Evolutionary conservation across 2,797 vertebrate genomes (phyloP), one percentile per base, ranked within the genome.

Genomic region (Ctenopoma kingsleyae): DNA sequence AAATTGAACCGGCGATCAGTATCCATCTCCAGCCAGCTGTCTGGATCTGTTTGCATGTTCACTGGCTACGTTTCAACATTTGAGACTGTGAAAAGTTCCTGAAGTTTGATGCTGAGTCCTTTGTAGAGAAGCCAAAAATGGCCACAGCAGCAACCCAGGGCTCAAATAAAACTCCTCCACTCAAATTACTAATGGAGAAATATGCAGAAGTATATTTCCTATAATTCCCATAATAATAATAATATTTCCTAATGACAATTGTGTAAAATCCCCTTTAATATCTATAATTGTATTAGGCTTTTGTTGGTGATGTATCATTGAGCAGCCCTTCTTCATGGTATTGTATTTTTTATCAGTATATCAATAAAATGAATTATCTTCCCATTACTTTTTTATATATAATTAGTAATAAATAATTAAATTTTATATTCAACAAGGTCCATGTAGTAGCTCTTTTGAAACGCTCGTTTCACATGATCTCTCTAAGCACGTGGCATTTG

Each of bases 1-100:
- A n/a, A 43, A 43, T 8, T 17, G 17, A 9, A 44, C 17, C 4
- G n/a, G 8, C 15, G 7, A 43, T 17, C 3, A 0, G 7, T 2
- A 44, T n/a, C n/a, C n/a, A 19, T 19, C 38, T 16, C 11, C 13
- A 78, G 98, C 99, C 93, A 40, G 65, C 96, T 98, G 2, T 99
- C 98, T 5, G 98, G 98, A 46, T 99, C 96, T 8, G 93, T 99
- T 60, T 96, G 98, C 58, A 93, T 99, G 87, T 99, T 98, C 50
- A 99, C 99, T 74, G 98, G 98, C 55, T 99, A 97, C 86, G 97
- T 98, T 96, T 99, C 98, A 25, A 97, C 96, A 0, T 96, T 98
- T 82, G 94, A 97, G 74, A 99, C 86, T 96, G 95, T 68, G 95
- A 96, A 80, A 92, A 87, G 46, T 97, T 99, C 87, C 89, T 99